Base-by-base conservation (phyloP, 2,113 vertebrate genomes). In the Nothoprocta pentlandii region DNA sequence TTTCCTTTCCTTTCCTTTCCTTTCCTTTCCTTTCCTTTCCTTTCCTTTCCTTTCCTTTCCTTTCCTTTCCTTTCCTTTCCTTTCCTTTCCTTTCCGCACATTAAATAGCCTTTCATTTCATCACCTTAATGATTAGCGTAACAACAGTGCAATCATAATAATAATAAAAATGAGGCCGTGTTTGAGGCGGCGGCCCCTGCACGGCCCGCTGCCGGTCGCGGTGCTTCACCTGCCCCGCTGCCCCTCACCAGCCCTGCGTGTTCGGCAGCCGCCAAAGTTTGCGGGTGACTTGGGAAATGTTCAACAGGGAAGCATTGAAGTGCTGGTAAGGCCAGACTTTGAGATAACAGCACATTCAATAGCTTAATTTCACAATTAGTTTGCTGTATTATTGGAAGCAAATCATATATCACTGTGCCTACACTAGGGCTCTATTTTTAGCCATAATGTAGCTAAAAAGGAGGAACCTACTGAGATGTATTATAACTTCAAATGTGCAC, bases 391-490 rank as follows among this genome's bases (percentile, higher is more conserved):
- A 96, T 97, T 97, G 96, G 96, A 97, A 97, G 95, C 97, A 97
- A 97, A 97, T 97, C 96, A 95, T 92, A 97, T 97, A 97, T 97
- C 95, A 93, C 94, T 85, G 91, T 98, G 97, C 96, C 95, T 96
- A 97, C 97, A 97, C 95, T 54, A 92, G 74, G 30, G 82, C 81
- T 95, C 97, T 98, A 97, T 97, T 97, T 97, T 98, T 97, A 98
- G 96, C 95, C 94, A 62, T 95, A 97, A 97, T 95, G 92, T 96
- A 94, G 94, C 94, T 96, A 92, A 96, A 92, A 96, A 91, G 87
- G 80, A 95, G 92, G 63, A 91, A 95, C 93, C 85, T 88, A 91
- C 83, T 82, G 89, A 89, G 90, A 90, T 94, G 91, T 93, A 81
- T 95, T 97, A 93, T 95, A 95, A 89, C 93, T 89, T 77, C 14